Percentiles rank a stretch among this genome's conserved stretches.
phyloP scores from a whole-genome alignment of 2,113 vertebrate genomes.

The Archocentrus centrarchus region DNA sequence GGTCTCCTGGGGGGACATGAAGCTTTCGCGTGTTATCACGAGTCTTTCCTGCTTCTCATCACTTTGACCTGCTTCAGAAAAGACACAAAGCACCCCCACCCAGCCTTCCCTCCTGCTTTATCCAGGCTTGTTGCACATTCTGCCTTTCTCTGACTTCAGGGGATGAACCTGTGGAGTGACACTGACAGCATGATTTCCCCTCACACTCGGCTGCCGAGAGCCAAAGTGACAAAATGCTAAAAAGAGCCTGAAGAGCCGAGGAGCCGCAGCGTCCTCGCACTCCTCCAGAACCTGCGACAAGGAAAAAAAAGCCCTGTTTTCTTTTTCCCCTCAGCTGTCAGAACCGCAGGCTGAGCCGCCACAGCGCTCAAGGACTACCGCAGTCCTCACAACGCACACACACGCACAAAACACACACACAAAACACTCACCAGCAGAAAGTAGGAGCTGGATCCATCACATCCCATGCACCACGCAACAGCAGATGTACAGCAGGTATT shows the following conservation, averaged over 20 bases:
- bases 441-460: slow-evolving; percentile 35
- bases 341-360: slow-evolving; percentile 46
- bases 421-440: slow-evolving; percentile 61
- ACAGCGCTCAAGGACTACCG: slow-evolving; percentile 64
- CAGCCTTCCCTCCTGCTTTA: background rate
- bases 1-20: background rate
- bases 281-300: slow-evolving; percentile 35
- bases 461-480: slow-evolving; percentile 39
- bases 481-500: slow-evolving; percentile 60
- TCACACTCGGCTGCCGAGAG: background rate
- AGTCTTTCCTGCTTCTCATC: background rate
- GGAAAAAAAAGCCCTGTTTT: slow-evolving; percentile 21
- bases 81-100: background rate
- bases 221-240: background rate
- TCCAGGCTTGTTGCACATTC: slow-evolving; percentile 16
- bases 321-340: slow-evolving; percentile 57
- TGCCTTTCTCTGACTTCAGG: slow-evolving; percentile 37
- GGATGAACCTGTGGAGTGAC: slow-evolving; percentile 63
- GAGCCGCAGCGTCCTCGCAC: background rate
- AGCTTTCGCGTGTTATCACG: background rate
- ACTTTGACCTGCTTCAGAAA: slow-evolving; percentile 15
- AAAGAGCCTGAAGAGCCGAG: background rate
- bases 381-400: slow-evolving; percentile 50
- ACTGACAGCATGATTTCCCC: background rate
- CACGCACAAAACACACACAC: slow-evolving; percentile 7